Evolutionary conservation across 2,113 vertebrate species (phyloP).

Genomic region (Menura novaehollandiae): DNA sequence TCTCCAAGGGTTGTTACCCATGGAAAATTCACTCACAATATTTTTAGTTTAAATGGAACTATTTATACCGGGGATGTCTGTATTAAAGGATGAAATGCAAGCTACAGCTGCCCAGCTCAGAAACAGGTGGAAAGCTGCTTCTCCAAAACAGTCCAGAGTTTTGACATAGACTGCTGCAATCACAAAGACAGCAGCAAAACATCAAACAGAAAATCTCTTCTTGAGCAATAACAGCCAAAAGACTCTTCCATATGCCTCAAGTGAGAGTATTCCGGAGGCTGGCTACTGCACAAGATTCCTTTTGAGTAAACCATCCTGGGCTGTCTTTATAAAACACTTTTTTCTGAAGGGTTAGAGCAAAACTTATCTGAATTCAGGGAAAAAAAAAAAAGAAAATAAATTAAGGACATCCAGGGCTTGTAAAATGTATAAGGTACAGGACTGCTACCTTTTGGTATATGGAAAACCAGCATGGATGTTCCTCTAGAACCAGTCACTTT

Average conservation of each 20-base stretch:
- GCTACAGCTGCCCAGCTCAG: background rate
- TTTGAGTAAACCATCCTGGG: background rate
- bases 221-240: background rate
- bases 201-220: constrained; percentile 9
- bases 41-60: background rate
- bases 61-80: background rate
- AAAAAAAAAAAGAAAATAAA: background rate
- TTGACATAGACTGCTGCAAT: background rate
- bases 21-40: background rate
- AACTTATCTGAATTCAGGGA: background rate
- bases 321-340: background rate
- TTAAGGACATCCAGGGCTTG: background rate
- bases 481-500: background rate
- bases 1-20: background rate
- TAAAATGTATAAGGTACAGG: background rate
- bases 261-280: background rate
- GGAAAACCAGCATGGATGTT: background rate
- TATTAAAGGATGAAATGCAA: background rate
- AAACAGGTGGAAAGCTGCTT: constrained; percentile 31
- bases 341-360: background rate
- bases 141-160: background rate
- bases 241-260: background rate
- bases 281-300: background rate
- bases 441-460: background rate
- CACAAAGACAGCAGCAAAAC: background rate